These are phyloP conservation scores for Ranitomeya variabilis DNA, from an alignment of 2,113 vertebrate species.

Conservation along the genomic window DNA sequence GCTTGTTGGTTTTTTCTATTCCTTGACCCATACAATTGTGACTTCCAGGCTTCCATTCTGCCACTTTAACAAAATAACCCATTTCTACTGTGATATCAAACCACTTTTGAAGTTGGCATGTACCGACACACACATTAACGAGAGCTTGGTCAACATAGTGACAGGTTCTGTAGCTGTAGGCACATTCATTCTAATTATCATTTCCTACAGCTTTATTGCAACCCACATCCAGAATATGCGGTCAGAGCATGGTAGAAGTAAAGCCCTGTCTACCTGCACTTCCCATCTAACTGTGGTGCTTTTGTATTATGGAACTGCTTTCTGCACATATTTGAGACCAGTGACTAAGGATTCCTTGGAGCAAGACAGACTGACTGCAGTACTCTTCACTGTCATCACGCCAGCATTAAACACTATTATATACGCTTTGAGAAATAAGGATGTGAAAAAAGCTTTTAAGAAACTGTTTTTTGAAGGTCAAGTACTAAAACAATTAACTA, in stretches of 20 bases:
- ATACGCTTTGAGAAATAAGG: conserved; percentile 52
- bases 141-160: background rate
- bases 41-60: conserved; percentile 34
- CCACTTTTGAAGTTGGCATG: conserved; percentile 43
- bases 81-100: conserved; percentile 50
- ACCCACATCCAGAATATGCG: background rate
- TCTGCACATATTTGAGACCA: conserved; percentile 50
- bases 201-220: conserved; percentile 51
- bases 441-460: conserved; percentile 32
- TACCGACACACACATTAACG: conserved; percentile 12
- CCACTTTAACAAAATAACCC: background rate
- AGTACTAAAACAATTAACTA: background rate
- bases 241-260: conserved; percentile 22
- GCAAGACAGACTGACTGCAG: conserved; percentile 42
- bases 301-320: conserved; percentile 52
- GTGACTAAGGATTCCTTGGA: conserved; percentile 9
- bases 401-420: conserved; percentile 52
- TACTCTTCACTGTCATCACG: conserved; percentile 52
- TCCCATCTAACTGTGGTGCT: conserved; percentile 54
- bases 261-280: conserved; percentile 55
- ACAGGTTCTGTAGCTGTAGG: background rate
- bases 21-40: conserved; percentile 36
- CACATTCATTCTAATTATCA: conserved; percentile 48
- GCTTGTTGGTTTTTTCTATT: conserved; percentile 27
- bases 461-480: background rate